These are phyloP conservation scores for Forbesichthys papilliferus DNA, from an alignment of 2,113 vertebrate genomes.

Conservation along the genomic window DNA sequence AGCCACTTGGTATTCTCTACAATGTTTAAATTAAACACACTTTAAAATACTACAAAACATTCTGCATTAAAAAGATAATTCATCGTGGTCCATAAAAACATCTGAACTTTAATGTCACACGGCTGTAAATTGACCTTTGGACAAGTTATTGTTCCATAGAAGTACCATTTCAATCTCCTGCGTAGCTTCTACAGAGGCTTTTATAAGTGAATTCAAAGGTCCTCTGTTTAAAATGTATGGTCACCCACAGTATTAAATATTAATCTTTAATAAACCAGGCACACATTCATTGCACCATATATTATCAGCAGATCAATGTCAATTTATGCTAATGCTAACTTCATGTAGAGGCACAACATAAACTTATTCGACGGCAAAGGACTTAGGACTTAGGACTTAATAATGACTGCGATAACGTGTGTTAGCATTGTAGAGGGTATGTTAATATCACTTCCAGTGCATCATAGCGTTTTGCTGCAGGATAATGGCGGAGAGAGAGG, in stretches of 20 bases:
- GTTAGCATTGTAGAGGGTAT: neutral
- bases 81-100: too few species aligned
- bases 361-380: too few species aligned
- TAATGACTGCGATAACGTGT: neutral
- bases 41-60: too few species aligned
- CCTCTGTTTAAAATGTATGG: neutral
- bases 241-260: constrained; percentile 1
- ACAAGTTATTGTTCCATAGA: neutral
- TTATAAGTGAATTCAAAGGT: neutral
- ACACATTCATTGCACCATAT: neutral
- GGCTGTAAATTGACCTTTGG: neutral
- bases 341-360: neutral
- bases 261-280: constrained; percentile 9
- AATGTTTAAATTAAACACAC: too few species aligned
- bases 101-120: too few species aligned
- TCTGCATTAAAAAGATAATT: too few species aligned
- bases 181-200: neutral
- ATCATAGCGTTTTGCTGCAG: neutral
- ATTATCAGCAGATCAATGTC: constrained; percentile 10
- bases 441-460: neutral
- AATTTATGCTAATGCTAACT: constrained; percentile 1
- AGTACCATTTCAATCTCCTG: neutral
- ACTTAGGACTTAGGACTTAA: constrained; percentile 4
- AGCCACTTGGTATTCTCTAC: too few species aligned
- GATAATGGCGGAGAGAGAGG: neutral